phyloP scores from a whole-genome alignment of 2,113 vertebrate species.

The Bagarius yarrelli region DNA sequence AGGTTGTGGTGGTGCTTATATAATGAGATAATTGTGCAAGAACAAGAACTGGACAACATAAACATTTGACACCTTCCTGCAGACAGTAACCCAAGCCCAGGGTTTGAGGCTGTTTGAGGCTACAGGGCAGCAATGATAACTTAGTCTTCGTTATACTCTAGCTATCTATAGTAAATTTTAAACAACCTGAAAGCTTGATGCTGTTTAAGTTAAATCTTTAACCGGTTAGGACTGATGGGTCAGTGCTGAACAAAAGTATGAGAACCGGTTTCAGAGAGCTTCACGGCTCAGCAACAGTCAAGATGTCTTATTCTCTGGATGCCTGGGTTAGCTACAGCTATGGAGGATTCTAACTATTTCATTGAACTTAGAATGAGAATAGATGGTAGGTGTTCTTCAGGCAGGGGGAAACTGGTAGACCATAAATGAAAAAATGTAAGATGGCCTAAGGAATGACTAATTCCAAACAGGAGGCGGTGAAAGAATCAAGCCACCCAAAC shows the following conservation, averaged over 20 bases:
- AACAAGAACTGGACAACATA: neutral
- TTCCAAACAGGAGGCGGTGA: conserved; percentile 60
- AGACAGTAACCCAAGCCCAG: neutral
- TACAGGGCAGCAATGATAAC: neutral
- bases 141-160: neutral
- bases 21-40: neutral
- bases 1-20: neutral
- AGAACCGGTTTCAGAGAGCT: conserved; percentile 59
- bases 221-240: conserved; percentile 65
- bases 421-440: conserved; percentile 75
- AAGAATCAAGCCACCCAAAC: conserved; percentile 51
- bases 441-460: conserved; percentile 68
- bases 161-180: neutral
- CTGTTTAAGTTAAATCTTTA: conserved; percentile 59
- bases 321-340: conserved; percentile 63
- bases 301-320: conserved; percentile 67
- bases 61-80: neutral
- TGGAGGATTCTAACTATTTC: conserved; percentile 61
- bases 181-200: neutral
- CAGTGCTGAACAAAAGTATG: conserved; percentile 12
- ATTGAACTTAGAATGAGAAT: conserved; percentile 72
- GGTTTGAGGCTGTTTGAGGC: neutral
- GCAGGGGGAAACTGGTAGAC: conserved; percentile 70
- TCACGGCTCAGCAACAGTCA: conserved; percentile 52
- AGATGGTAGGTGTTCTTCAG: conserved; percentile 76